phyloP scores from a whole-genome alignment of 1,140 invertebrate species.

The Pseudomyrmex flavicornis region DNA sequence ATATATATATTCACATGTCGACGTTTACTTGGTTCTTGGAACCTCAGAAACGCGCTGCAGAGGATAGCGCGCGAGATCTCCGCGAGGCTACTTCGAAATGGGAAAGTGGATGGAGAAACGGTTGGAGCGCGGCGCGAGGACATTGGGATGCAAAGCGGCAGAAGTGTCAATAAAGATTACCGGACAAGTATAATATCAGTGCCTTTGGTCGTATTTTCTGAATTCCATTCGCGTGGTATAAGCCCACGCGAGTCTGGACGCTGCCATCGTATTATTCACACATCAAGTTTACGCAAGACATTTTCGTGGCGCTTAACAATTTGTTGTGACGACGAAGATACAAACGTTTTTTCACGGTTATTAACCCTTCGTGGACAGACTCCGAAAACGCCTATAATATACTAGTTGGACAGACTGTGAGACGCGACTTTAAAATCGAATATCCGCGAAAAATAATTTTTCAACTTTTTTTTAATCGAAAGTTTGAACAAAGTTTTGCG shows the following conservation, averaged over 20 bases:
- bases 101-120: not conserved
- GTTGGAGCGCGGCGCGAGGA: not conserved
- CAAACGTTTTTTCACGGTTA: conserved; percentile 56
- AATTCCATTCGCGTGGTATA: conserved; percentile 16
- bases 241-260: conserved; percentile 26
- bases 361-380: not conserved
- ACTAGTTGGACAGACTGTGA: too few species aligned
- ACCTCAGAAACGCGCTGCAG: not conserved
- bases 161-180: conserved; percentile 58
- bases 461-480: too few species aligned
- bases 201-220: not conserved
- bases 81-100: not conserved
- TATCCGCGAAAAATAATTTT: too few species aligned
- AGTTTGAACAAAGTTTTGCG: too few species aligned
- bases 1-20: not conserved
- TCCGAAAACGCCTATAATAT: too few species aligned
- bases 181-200: conserved; percentile 45
- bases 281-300: conserved; percentile 23
- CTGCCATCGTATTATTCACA: conserved; percentile 5
- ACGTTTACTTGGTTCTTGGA: conserved; percentile 39
- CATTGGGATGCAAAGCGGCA: not conserved
- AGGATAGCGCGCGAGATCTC: not conserved
- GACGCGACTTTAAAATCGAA: too few species aligned
- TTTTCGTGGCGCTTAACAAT: conserved; percentile 43
- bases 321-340: conserved; percentile 63